These are phyloP conservation scores for Leptobrachium leishanense DNA, from an alignment of 2,113 vertebrate species.

Conservation along the genomic window DNA sequence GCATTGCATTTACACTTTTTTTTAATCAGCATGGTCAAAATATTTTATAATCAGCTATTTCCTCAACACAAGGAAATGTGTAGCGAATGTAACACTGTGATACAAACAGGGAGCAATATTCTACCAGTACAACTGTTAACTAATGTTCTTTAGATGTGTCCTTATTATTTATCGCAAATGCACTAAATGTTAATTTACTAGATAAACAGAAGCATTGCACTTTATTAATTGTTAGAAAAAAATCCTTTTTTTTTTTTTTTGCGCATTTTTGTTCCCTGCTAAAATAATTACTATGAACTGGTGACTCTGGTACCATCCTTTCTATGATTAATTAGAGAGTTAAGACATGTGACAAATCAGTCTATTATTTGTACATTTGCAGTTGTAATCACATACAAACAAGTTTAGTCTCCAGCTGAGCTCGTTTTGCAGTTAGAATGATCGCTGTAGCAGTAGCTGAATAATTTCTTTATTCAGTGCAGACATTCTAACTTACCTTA, in stretches of 20 bases:
- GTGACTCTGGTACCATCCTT: conserved; percentile 20
- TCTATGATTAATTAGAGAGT: conserved; percentile 37
- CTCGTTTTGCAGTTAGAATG: conserved; percentile 20
- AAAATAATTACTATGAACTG: conserved; percentile 24
- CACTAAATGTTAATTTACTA: too few species aligned
- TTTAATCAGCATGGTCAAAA: too few species aligned
- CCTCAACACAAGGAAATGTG: too few species aligned
- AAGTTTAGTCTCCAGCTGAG: conserved; percentile 40
- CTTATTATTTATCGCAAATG: too few species aligned
- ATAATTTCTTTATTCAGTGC: conserved; percentile 30
- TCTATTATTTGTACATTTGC: conserved; percentile 46
- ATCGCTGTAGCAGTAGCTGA: conserved; percentile 13
- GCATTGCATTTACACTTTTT: too few species aligned
- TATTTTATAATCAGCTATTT: too few species aligned
- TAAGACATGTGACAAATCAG: conserved; percentile 42
- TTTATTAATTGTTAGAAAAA: too few species aligned
- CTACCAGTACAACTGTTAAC: too few species aligned
- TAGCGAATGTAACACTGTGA: too few species aligned
- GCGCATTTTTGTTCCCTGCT: neutral
- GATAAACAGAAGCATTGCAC: too few species aligned
- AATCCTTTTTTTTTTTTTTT: neutral
- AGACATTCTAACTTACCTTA: conserved; percentile 20
- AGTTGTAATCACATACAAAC: conserved; percentile 32
- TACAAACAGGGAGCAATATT: too few species aligned
- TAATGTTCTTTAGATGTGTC: too few species aligned